Base-by-base conservation (phyloP, 2,113 vertebrate species). In the Dicerorhinus sumatrensis region DNA sequence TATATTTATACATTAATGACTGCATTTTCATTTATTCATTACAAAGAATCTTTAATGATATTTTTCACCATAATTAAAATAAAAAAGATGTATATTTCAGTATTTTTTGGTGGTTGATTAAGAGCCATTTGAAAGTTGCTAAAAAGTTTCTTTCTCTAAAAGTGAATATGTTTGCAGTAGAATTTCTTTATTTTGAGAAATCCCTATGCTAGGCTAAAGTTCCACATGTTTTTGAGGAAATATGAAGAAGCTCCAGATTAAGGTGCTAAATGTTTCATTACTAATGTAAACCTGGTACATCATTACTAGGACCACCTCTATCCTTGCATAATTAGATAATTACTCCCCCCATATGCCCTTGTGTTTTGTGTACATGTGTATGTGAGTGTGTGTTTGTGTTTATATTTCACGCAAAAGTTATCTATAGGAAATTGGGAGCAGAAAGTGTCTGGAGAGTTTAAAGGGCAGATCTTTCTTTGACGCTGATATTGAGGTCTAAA, bases 111-210 rank as follows among this genome's bases (percentile, higher is more conserved):
- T 72, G 14, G 3, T 60, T 80, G 21, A 27, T 76, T 84, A 92
- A 73, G 29, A 42, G 31, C 0, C 21, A 46, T 48, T 76, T 86
- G 65, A 88, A 92, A 65, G 1, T 95, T 93, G 4, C 29, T 69
- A 80, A 84, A 75, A 6, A 4, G 48, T 79, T 95, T 96, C 42
- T 89, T 0, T 72, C 0, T 89, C 17, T 75, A 60, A 82, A 82
- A 72, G 23, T 83, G 6, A 75, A 96, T 54, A 65, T 63, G 3
- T 87, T 89, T 79, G 27, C 17, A 58, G 56, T 0, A 82, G 14
- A 60, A 63, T 77, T 93, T 81, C 23, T 70, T 81, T 81, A 48
- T 75, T 91, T 91, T 86, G 46, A 76, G 51, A 94, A 94, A 62
- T 75, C 1, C 7, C 7, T n/a, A 94, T 13, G 20, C 23, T 56